A percentile compares a stretch with the other conserved stretches of the same genome.
These are phyloP conservation scores for Eumaeus atala DNA, from an alignment of 1,140 invertebrate species.

Conservation along the genomic window DNA sequence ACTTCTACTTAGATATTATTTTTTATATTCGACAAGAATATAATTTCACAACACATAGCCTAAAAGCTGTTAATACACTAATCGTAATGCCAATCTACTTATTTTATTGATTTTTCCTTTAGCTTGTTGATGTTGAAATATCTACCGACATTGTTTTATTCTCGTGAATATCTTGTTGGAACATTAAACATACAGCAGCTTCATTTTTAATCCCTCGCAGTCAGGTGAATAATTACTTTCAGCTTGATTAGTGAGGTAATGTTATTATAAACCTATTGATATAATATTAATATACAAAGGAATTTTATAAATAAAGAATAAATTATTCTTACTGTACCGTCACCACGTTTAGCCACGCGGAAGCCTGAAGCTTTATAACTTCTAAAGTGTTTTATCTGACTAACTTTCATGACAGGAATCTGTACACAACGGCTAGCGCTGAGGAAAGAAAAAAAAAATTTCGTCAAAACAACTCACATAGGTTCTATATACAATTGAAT, in stretches of 20 bases:
- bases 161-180: too few relatives aligned
- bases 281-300: background rate
- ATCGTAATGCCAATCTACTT: too few relatives aligned
- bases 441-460: conserved; percentile 6
- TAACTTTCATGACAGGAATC: conserved; percentile 6
- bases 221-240: too few relatives aligned
- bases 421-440: background rate
- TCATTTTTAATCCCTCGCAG: too few relatives aligned
- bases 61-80: too few relatives aligned
- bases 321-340: background rate
- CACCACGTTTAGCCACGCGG: conserved; percentile 11
- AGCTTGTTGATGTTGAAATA: too few relatives aligned
- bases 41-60: background rate
- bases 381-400: conserved; percentile 15
- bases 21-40: too few relatives aligned
- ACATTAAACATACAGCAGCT: background rate
- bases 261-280: too few relatives aligned
- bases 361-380: conserved; percentile 14
- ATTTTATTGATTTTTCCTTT: too few relatives aligned
- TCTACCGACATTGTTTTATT: too few relatives aligned
- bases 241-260: background rate
- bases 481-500: background rate
- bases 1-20: background rate
- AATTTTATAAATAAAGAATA: background rate
- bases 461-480: background rate